Evolutionary conservation across 2,113 vertebrate genomes (phyloP).

Genomic region (Ptilonorhynchus violaceus): DNA sequence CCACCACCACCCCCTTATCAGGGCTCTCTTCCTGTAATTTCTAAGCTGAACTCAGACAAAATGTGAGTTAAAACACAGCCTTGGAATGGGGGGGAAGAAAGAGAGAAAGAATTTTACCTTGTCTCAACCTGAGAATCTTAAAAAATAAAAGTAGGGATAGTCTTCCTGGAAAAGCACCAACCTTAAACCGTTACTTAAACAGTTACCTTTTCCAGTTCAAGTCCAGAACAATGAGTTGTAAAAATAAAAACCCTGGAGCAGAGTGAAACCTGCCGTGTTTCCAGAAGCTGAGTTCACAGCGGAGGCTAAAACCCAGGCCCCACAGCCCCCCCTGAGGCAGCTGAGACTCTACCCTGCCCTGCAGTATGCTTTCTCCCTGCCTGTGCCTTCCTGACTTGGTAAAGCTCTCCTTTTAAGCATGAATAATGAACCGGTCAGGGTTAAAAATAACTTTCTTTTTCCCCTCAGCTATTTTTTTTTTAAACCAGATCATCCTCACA

Average conservation of each 20-base stretch:
- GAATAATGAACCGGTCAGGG: background rate
- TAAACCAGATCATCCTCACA: constrained; percentile 26
- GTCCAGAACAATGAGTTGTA: background rate
- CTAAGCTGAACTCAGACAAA: background rate
- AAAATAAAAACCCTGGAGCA: background rate
- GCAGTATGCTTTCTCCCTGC: background rate
- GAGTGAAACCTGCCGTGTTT: background rate
- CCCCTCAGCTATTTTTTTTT: background rate
- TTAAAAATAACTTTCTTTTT: constrained; percentile 38
- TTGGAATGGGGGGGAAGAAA: background rate
- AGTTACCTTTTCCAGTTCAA: background rate
- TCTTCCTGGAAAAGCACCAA: background rate
- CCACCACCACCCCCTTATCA: background rate
- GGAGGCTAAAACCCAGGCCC: background rate
- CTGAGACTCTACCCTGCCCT: background rate
- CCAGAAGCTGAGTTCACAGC: background rate
- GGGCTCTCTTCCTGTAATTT: background rate
- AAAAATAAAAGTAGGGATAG: background rate
- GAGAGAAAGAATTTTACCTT: background rate
- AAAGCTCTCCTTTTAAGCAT: background rate
- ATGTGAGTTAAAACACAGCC: background rate
- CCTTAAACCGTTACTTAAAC: background rate
- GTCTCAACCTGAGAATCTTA: background rate
- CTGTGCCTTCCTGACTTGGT: background rate
- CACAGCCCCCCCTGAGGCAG: background rate